A percentile compares a stretch with the other conserved stretches of the same genome.
Evolutionary conservation across 1,140 invertebrate species (phyloP).

Genomic region (Lutraria rhynchaena): DNA sequence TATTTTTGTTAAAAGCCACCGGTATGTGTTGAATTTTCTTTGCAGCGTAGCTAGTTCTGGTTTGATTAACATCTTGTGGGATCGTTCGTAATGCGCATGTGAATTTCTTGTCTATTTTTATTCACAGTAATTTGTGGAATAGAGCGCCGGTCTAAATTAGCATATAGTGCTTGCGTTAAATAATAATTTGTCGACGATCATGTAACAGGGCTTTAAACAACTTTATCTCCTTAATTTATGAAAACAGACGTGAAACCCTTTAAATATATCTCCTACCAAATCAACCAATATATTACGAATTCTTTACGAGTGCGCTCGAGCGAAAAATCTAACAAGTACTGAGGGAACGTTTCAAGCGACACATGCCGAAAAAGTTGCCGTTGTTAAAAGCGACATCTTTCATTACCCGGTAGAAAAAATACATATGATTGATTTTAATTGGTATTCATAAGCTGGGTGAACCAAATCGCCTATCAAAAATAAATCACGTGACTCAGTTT

Average conservation of each 20-base stretch:
- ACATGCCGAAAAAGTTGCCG: too few species aligned
- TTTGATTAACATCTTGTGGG: conserved; percentile 23
- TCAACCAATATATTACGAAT: conserved; percentile 29
- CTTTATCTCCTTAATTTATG: conserved; percentile 28
- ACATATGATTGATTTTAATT: too few species aligned
- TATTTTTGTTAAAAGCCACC: conserved; percentile 32
- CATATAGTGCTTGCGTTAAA: conserved; percentile 25
- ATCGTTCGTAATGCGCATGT: conserved; percentile 6
- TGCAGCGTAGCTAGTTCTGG: neutral
- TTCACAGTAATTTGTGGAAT: conserved; percentile 1
- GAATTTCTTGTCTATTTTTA: conserved; percentile 16
- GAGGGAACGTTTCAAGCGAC: neutral
- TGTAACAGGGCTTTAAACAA: conserved; percentile 34
- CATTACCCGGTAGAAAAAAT: too few species aligned
- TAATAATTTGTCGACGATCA: conserved; percentile 33
- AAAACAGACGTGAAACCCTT: neutral
- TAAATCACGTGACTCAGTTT: too few species aligned
- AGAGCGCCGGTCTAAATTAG: conserved; percentile 11
- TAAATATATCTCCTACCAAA: neutral
- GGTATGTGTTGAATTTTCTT: conserved; percentile 24
- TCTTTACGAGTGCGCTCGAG: conserved; percentile 14
- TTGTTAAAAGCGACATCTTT: too few species aligned
- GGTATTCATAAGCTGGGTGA: too few species aligned
- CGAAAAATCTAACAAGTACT: conserved; percentile 18
- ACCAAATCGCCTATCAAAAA: too few species aligned